Conservation (phyloP, 2,797 vertebrate species). For the Diceros bicornis region DNA sequence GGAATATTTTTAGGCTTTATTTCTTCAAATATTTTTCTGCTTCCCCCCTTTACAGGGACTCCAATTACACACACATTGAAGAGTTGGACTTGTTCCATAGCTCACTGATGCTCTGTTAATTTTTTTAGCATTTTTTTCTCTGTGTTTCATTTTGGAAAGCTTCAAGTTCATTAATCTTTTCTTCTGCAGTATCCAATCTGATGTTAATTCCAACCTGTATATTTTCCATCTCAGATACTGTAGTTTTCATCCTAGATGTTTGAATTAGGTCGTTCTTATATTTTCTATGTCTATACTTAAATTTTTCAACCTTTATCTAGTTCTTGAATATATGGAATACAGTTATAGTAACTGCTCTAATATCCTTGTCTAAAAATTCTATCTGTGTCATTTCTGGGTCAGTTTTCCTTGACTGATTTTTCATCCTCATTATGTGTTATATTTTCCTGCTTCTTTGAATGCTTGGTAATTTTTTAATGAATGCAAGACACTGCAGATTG, state of each 20-base stretch:
- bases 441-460: neutral
- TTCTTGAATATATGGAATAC: neutral
- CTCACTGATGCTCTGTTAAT: neutral
- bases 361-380: neutral
- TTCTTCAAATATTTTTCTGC: neutral
- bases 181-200: neutral
- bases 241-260: neutral
- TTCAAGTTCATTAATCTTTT: neutral
- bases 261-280: neutral
- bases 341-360: neutral
- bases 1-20: neutral
- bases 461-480: neutral
- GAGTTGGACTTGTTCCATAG: neutral
- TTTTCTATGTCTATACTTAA: neutral
- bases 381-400: neutral
- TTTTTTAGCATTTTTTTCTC: neutral
- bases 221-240: neutral
- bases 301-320: neutral
- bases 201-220: neutral
- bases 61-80: neutral
- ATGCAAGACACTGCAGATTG: neutral
- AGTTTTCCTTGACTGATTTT: neutral
- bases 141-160: neutral
- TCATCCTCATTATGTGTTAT: neutral
- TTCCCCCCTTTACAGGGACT: neutral